Base-by-base conservation (phyloP, 2,888 invertebrate species). In the Melieria crassipennis region DNA sequence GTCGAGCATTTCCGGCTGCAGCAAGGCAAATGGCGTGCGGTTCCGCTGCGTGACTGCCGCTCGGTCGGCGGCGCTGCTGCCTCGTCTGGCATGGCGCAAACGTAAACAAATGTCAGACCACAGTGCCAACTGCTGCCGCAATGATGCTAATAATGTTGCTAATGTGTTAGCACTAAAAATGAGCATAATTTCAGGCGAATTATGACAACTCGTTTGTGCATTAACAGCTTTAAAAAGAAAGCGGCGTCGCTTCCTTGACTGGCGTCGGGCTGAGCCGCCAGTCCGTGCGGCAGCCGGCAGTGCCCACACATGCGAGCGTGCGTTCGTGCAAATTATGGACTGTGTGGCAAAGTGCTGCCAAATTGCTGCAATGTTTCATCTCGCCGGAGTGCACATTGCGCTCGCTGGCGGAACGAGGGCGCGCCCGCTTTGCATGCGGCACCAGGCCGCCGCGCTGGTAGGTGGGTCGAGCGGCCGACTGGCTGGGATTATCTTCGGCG, bases 151-250 rank as follows among this genome's bases (percentile, higher is more conserved):
- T 69, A 69, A 69, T 70, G 50, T 72, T 63, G 66, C 73, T 73
- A 73, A 73, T 73, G 70, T 73, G 73, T 66, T 58, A 70, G 68
- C 73, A 68, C 68, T 73, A 70, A 73, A 68, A 70, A 56, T 65
- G 68, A 73, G 61, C 74, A 78, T 78, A 74, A 78, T 78, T 75
- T 73, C 63, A 56, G 70, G 71, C 74, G 77, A 78, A 77, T 77
- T 76, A 77, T 76, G 78, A 77, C 75, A 73, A 72, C 75, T 75
- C 75, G 73, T 75, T 73, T 62, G 56, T 70, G 62, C 66, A 70
- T 70, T 70, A 70, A 70, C 70, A 65, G 52, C 11, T 67, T 60
- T 10, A 45, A 50, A 67, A 13, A 50, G 16, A 46, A 13, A 13
- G 50, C 30, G 30, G 58, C 50, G 6, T 5, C 4, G 30, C 42